A percentile compares a stretch with the other conserved stretches of the same genome.
These are phyloP conservation scores for Cephalopachus bancanus DNA, from an alignment of 2,797 vertebrate species.

Conservation along the genomic window DNA sequence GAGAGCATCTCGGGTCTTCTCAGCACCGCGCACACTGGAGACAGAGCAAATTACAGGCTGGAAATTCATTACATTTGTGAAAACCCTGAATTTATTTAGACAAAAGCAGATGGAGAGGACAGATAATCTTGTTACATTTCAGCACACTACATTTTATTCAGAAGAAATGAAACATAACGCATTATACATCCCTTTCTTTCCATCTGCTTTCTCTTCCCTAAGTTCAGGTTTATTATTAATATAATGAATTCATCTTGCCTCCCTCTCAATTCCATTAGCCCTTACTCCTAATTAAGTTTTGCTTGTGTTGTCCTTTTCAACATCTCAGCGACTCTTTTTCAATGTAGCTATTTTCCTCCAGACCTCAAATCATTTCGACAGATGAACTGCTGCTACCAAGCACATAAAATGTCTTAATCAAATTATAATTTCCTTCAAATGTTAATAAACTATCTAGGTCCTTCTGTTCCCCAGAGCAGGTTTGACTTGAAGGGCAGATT, in stretches of 20 bases:
- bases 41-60: conserved; percentile 70
- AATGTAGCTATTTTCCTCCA: not conserved
- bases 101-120: conserved; percentile 86
- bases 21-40: not conserved
- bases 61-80: conserved; percentile 74
- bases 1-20: not conserved
- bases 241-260: conserved; percentile 82
- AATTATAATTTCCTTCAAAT: conserved; percentile 63
- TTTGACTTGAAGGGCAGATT: not conserved
- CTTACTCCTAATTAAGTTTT: conserved; percentile 78
- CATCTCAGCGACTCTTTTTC: conserved; percentile 62
- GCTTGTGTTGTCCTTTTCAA: conserved; percentile 66
- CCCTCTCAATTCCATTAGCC: conserved; percentile 75
- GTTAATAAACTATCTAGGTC: conserved; percentile 20
- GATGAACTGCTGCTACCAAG: conserved; percentile 6
- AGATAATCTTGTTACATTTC: conserved; percentile 82
- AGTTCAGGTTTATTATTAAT: conserved; percentile 85
- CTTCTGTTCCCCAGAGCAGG: conserved; percentile 8
- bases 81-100: conserved; percentile 81
- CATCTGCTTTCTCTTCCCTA: conserved; percentile 81
- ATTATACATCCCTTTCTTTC: conserved; percentile 77
- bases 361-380: conserved; percentile 66
- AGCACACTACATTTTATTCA: conserved; percentile 78
- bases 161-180: conserved; percentile 84
- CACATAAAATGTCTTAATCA: conserved; percentile 67